Evolutionary conservation across 2,888 invertebrate genomes (phyloP).

Genomic region (Acanthopleura granulata): DNA sequence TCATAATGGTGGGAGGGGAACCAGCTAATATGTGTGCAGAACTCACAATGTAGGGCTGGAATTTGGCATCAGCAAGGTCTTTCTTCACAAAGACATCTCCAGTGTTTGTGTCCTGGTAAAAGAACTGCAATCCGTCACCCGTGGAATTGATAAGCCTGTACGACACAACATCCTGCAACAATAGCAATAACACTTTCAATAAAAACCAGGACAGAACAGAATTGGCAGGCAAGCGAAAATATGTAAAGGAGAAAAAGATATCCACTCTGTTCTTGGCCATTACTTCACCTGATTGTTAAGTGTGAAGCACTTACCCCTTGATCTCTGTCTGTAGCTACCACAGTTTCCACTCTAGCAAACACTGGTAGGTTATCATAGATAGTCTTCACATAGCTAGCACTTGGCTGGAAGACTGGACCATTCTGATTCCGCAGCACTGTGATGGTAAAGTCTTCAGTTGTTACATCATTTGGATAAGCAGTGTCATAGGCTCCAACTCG

Average conservation of each 20-base stretch:
- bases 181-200: background rate
- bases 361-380: slow-evolving; percentile 45
- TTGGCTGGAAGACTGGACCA: slow-evolving; percentile 78
- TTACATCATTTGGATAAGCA: slow-evolving; percentile 45
- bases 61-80: slow-evolving; percentile 36
- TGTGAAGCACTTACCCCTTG: slow-evolving; percentile 31
- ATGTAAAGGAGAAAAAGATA: too few species aligned
- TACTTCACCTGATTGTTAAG: too few species aligned
- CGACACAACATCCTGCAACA: slow-evolving; percentile 43
- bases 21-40: too few species aligned
- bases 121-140: slow-evolving; percentile 40
- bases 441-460: slow-evolving; percentile 45
- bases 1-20: too few species aligned
- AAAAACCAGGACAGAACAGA: too few species aligned
- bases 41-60: slow-evolving; percentile 43
- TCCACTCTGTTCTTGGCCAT: too few species aligned
- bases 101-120: slow-evolving; percentile 54
- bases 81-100: slow-evolving; percentile 47
- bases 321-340: slow-evolving; percentile 57
- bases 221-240: too few species aligned
- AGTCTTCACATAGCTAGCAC: slow-evolving; percentile 23
- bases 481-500: slow-evolving; percentile 57
- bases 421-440: slow-evolving; percentile 54
- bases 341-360: slow-evolving; percentile 41
- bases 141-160: slow-evolving; percentile 38